A percentile compares a stretch with the other conserved stretches of the same genome.
Evolutionary conservation across 1,140 invertebrate species (phyloP).

Genomic region (Tetragonula clypearis): DNA sequence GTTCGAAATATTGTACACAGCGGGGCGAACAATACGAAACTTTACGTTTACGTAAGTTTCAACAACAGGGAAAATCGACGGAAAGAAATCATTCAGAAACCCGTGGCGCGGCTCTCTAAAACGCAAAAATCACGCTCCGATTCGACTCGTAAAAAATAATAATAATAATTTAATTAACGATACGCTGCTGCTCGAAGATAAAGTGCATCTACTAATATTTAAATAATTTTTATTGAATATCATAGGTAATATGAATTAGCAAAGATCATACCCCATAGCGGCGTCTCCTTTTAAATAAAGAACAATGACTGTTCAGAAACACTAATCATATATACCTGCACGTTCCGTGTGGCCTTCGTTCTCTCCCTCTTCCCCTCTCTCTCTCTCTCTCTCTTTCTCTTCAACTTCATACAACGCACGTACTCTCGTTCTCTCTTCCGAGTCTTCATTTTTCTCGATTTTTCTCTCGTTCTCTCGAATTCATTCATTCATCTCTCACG

Average conservation of each 20-base stretch:
- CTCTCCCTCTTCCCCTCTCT: background rate
- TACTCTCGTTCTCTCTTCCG: background rate
- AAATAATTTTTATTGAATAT: conserved; percentile 58
- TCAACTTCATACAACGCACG: background rate
- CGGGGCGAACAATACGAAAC: background rate
- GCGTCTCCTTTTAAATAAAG: conserved; percentile 57
- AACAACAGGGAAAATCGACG: background rate
- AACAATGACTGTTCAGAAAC: conserved; percentile 54
- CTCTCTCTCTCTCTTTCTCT: background rate
- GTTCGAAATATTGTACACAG: conserved; percentile 10
- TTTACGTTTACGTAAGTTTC: background rate
- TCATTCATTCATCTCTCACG: conserved; percentile 6
- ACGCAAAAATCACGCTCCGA: background rate
- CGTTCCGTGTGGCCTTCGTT: conserved; percentile 26
- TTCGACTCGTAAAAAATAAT: conserved; percentile 3
- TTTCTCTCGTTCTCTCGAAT: background rate
- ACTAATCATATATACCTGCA: conserved; percentile 59
- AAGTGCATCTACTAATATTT: conserved; percentile 45
- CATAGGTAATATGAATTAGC: conserved; percentile 54
- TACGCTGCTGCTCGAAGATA: conserved; percentile 14
- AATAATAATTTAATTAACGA: conserved; percentile 24
- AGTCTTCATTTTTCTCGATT: background rate
- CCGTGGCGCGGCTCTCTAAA: background rate
- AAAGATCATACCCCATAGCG: conserved; percentile 48
- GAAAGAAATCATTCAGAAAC: background rate